A percentile compares a stretch with the other conserved stretches of the same genome.
phyloP scores from a whole-genome alignment of 2,888 invertebrate genomes.

The Plutella xylostella region DNA sequence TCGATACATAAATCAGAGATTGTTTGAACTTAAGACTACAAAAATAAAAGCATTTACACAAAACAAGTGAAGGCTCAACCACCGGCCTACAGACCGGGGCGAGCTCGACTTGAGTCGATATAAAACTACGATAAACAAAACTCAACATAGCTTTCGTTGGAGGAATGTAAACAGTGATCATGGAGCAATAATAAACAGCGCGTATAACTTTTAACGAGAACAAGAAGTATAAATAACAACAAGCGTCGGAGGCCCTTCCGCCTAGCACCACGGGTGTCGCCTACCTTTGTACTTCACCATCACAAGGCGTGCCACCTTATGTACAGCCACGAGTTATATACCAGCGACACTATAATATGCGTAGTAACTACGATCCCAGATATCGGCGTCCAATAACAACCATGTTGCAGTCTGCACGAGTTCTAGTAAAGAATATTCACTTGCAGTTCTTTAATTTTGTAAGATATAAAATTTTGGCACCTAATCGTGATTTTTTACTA shows the following conservation, averaged over 20 bases:
- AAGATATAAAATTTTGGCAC: too few species aligned
- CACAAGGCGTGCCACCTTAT: too few species aligned
- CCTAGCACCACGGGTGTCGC: slow-evolving; percentile 62
- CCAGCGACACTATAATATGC: too few species aligned
- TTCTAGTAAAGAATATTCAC: too few species aligned
- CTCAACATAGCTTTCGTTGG: slow-evolving; percentile 61
- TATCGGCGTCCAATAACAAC: too few species aligned
- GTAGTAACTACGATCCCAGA: too few species aligned
- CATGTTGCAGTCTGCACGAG: too few species aligned
- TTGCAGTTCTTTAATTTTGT: too few species aligned
- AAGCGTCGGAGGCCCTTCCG: slow-evolving; percentile 49
- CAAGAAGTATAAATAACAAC: slow-evolving; percentile 58
- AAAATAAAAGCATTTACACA: slow-evolving; percentile 51
- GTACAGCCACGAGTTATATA: too few species aligned
- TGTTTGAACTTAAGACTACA: slow-evolving; percentile 48
- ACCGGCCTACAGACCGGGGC: too few species aligned
- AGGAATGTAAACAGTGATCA: slow-evolving; percentile 66
- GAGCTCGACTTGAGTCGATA: slow-evolving; percentile 43
- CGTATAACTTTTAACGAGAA: slow-evolving; percentile 45
- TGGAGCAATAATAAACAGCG: slow-evolving; percentile 55
- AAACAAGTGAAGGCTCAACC: slow-evolving; percentile 50
- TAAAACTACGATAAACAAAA: slow-evolving; percentile 62
- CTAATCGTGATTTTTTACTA: too few species aligned
- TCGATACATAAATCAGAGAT: slow-evolving; percentile 46
- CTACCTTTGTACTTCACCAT: too few species aligned